Percentiles rank a stretch among this genome's conserved stretches.
phyloP scores from a whole-genome alignment of 2,888 invertebrate species.

The Drosophila subquinaria region DNA sequence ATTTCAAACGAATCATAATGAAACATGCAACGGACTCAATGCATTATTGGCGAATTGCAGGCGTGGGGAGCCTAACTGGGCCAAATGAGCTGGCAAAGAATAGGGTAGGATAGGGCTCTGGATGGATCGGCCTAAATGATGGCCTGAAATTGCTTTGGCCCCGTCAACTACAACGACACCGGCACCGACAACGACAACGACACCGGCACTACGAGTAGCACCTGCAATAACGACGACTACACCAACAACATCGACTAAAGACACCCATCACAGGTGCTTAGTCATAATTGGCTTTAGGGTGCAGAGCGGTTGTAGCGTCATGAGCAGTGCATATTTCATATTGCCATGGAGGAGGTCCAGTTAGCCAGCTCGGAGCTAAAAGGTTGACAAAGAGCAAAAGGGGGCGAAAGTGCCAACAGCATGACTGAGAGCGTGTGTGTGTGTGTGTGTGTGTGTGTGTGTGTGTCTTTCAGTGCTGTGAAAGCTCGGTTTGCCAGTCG shows the following conservation, averaged over 20 bases:
- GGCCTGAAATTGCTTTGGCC: slow-evolving; percentile 36
- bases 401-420: background rate
- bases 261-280: slow-evolving; percentile 42
- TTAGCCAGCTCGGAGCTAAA: slow-evolving; percentile 19
- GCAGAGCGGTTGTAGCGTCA: background rate
- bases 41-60: slow-evolving; percentile 22
- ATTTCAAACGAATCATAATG: slow-evolving; percentile 58
- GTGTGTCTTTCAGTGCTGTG: background rate
- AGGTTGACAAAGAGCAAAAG: slow-evolving; percentile 38
- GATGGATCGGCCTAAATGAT: slow-evolving; percentile 25
- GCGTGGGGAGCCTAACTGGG: slow-evolving; percentile 21
- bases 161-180: background rate
- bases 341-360: slow-evolving; percentile 31
- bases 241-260: slow-evolving; percentile 5
- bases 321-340: slow-evolving; percentile 48
- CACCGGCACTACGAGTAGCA: background rate
- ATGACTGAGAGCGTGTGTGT: background rate
- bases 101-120: background rate
- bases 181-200: background rate
- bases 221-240: background rate
- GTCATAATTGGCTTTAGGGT: slow-evolving; percentile 53
- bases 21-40: slow-evolving; percentile 48
- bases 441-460: background rate
- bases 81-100: slow-evolving; percentile 18
- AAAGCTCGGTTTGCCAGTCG: slow-evolving; percentile 8